Base-by-base conservation (phyloP, 30 jellyfish, hydroid and myxozoan genomes). In the Cassiopea andromeda region DNA sequence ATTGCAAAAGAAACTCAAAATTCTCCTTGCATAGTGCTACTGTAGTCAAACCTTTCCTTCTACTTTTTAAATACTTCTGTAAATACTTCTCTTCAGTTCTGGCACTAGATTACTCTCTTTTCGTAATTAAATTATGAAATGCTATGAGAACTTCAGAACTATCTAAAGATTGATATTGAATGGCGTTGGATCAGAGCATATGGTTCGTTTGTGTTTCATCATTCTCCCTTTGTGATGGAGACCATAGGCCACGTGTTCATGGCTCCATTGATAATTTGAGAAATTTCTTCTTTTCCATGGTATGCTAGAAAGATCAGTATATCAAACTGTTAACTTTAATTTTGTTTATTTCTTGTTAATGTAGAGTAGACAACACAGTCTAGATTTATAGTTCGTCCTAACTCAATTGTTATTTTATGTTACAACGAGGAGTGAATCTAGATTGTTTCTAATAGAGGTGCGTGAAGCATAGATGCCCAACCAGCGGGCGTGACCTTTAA, bases 141-240 rank as follows among this genome's bases (percentile, higher is more conserved):
- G 73, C 73, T 64, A 64, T 64, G 27, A 64, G 15, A 64, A 64
- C 73, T 64, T 64, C 15, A 64, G 73, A 64, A 64, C 73, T 64
- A 27, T 17, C 8, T 64, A 64, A 16, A 64, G 15, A 64, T 14
- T 64, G 73, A 64, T 64, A 64, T 64, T 64, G 73, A 64, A 9
- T 64, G 73, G 15, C 43, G 73, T 17, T 64, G 73, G 27, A 17
- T 64, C 15, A 2, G 73, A 5, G 38, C 43, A 13, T 16, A 64
- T 17, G 43, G 73, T 27, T 16, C 43, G 64, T 10, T 27, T 27
- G 12, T 54, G 64, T 54, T 54, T 54, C 64, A 3, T 54, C 64
- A 54, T 54, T 10, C 12, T 54, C 12, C 64, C 10, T 54, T 54
- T 54, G 10, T 54, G 64, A 54, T 3, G 64, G 10, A 10, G 12